Conservation (phyloP, 2,888 invertebrate genomes). For the Camptogramma bilineatum region DNA sequence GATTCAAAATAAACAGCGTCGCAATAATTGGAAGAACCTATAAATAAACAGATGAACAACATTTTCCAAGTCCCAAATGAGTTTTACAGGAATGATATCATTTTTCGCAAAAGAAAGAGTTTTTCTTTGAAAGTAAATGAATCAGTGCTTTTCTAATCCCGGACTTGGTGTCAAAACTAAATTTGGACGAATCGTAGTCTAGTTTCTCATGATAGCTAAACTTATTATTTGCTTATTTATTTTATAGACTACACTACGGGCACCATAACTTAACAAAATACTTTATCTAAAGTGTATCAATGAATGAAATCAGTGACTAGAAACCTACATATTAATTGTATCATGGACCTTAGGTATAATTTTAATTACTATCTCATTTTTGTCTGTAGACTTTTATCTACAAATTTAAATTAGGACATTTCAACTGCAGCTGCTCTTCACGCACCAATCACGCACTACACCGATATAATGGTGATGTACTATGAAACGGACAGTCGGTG, state of each 20-base stretch:
- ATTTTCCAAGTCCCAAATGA: neutral
- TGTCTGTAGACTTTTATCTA: constrained; percentile 6
- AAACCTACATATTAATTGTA: neutral
- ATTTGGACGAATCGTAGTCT: neutral
- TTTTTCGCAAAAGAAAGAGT: neutral
- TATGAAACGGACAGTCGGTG: constrained; percentile 51
- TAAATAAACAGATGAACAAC: neutral
- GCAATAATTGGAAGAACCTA: neutral
- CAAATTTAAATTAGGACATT: constrained; percentile 3
- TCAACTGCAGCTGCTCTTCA: constrained; percentile 37
- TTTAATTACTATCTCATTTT: neutral
- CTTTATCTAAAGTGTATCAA: neutral
- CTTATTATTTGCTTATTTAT: too few relatives aligned
- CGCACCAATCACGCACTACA: constrained; percentile 50
- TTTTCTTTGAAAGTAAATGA: neutral
- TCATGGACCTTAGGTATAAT: neutral
- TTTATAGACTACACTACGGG: too few relatives aligned
- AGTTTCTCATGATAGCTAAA: neutral
- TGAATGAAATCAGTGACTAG: neutral
- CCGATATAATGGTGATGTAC: constrained; percentile 53
- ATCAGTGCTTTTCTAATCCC: neutral
- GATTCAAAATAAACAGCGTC: neutral
- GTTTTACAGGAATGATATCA: neutral
- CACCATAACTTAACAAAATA: neutral
- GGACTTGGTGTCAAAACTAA: neutral